phyloP scores from a whole-genome alignment of 2,113 vertebrate species.

The Phoenicopterus ruber region DNA sequence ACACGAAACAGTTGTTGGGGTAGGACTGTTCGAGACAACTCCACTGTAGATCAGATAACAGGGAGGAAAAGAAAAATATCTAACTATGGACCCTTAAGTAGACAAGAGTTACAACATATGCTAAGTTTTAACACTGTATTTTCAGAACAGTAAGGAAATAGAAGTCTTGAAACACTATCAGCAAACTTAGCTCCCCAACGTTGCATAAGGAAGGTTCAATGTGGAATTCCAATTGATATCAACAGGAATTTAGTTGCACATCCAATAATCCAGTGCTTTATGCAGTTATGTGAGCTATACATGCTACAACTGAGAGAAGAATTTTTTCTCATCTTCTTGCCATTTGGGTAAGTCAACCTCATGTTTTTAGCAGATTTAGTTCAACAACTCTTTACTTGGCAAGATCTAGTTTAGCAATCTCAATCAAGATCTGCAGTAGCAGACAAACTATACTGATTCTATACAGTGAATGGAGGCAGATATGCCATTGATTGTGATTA shows the following conservation, averaged over 20 bases:
- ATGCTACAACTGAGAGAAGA: neutral
- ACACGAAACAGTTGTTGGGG: neutral
- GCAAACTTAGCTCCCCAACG: neutral
- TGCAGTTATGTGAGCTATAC: neutral
- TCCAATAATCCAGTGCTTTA: neutral
- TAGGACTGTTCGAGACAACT: neutral
- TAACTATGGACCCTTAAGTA: neutral
- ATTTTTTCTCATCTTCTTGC: neutral
- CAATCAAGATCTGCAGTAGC: neutral
- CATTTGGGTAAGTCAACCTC: neutral
- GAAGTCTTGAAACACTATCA: neutral
- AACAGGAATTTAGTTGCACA: neutral
- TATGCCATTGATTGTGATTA: rapidly evolving
- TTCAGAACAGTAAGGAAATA: neutral
- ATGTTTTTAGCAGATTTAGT: neutral
- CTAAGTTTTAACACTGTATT: neutral
- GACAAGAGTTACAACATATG: neutral
- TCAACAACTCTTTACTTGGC: neutral
- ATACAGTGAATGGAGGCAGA: neutral
- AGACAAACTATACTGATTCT: neutral
- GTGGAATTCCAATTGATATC: neutral
- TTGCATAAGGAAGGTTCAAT: neutral
- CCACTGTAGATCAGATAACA: neutral
- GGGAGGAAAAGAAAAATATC: neutral
- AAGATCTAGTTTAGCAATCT: neutral